Evolutionary conservation across 2,888 invertebrate genomes (phyloP).

Genomic region (Dasysyrphus tricinctus): DNA sequence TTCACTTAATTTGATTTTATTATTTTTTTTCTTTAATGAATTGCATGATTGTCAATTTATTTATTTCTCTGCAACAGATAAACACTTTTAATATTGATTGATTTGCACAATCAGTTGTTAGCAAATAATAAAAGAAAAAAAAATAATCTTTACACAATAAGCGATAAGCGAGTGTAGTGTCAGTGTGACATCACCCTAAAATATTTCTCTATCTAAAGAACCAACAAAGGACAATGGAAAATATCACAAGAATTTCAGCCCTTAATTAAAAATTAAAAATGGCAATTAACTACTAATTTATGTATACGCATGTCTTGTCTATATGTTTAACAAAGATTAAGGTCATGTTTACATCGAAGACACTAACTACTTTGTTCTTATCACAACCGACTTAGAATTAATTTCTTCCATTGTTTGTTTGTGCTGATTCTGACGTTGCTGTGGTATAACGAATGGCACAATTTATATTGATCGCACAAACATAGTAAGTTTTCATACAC

Average conservation of each 20-base stretch:
- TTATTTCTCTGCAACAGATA: slow-evolving; percentile 4
- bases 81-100: slow-evolving; percentile 23
- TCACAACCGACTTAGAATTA: slow-evolving; percentile 68
- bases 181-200: slow-evolving; percentile 66
- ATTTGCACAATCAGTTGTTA: slow-evolving; percentile 28
- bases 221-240: slow-evolving; percentile 50
- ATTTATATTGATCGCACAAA: slow-evolving; percentile 30
- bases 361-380: slow-evolving; percentile 51
- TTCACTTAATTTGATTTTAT: slow-evolving; percentile 1
- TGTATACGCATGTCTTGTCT: background rate
- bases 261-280: slow-evolving; percentile 28
- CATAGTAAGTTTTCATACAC: slow-evolving; percentile 1
- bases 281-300: slow-evolving; percentile 39
- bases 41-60: slow-evolving; percentile 27
- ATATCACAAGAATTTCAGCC: slow-evolving; percentile 59
- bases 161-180: slow-evolving; percentile 49
- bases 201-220: slow-evolving; percentile 18
- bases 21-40: background rate
- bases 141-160: slow-evolving; percentile 16
- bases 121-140: slow-evolving; percentile 14
- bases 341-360: slow-evolving; percentile 62
- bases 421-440: slow-evolving; percentile 13
- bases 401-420: slow-evolving; percentile 27
- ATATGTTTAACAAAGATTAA: slow-evolving; percentile 25
- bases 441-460: slow-evolving; percentile 47